Conservation (phyloP, 2,113 vertebrate genomes). For the Salvelinus namaycush region DNA sequence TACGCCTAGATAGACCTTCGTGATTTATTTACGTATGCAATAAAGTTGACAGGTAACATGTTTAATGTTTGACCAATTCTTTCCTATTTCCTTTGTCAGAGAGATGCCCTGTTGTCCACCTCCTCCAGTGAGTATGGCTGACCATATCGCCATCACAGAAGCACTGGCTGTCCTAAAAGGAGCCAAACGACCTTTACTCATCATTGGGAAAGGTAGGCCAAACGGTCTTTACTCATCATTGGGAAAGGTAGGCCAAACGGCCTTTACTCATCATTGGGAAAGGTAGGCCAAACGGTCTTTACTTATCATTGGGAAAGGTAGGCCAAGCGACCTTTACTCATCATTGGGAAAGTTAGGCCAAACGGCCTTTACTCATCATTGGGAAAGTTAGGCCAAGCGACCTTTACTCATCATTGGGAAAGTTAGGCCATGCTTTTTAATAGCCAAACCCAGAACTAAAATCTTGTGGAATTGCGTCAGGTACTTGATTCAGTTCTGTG, state of each 20-base stretch:
- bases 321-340: too few relatives aligned
- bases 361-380: constrained; percentile 83
- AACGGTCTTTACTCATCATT: constrained; percentile 83
- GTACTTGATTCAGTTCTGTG: too few relatives aligned
- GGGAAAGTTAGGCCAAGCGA: constrained; percentile 91
- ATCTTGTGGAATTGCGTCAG: too few relatives aligned
- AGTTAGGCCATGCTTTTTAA: constrained; percentile 72
- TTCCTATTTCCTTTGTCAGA: constrained; percentile 63
- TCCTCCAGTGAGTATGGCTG: constrained; percentile 81
- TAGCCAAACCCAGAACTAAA: too few relatives aligned
- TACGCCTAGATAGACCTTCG: background rate
- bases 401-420: constrained; percentile 93
- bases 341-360: constrained; percentile 87
- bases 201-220: constrained; percentile 84
- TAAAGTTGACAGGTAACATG: background rate
- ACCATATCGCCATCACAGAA: constrained; percentile 63
- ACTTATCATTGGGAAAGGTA: constrained; percentile 94
- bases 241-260: constrained; percentile 85
- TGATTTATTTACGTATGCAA: background rate
- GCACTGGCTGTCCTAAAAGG: constrained; percentile 75
- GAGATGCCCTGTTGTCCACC: constrained; percentile 78
- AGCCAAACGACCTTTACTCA: constrained; percentile 81
- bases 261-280: constrained; percentile 93
- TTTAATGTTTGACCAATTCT: background rate
- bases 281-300: constrained; percentile 84